Conservation (phyloP, 2,888 invertebrate genomes). For the Tineola bisselliella region DNA sequence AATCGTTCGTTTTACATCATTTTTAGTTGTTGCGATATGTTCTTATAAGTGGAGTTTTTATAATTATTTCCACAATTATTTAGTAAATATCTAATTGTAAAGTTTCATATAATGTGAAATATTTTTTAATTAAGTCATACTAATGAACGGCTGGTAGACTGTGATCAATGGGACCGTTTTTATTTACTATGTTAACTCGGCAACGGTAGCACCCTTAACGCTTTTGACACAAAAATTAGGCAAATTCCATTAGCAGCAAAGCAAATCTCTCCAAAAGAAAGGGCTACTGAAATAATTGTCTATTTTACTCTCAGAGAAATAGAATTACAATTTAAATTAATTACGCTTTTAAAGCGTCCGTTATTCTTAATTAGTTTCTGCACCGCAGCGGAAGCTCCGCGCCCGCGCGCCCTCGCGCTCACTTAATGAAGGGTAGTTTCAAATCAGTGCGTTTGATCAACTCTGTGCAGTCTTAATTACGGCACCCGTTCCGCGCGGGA, state of each 20-base stretch:
- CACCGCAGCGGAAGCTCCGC: slow-evolving; percentile 63
- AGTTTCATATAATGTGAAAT: no score
- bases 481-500: slow-evolving; percentile 65
- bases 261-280: slow-evolving; percentile 62
- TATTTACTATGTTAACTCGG: neutral
- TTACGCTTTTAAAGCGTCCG: slow-evolving; percentile 69
- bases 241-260: slow-evolving; percentile 57
- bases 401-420: slow-evolving; percentile 41
- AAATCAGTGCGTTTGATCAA: slow-evolving; percentile 70
- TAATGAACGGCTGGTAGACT: no score
- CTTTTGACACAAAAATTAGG: slow-evolving; percentile 40
- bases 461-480: slow-evolving; percentile 69
- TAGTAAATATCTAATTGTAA: no score
- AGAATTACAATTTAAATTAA: slow-evolving; percentile 70
- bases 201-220: neutral
- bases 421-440: slow-evolving; percentile 68
- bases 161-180: neutral
- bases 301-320: slow-evolving; percentile 65
- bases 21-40: no score
- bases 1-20: no score
- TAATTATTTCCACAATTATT: no score
- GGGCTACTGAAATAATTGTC: slow-evolving; percentile 68
- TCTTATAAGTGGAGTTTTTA: no score
- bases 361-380: slow-evolving; percentile 69
- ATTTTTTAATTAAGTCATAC: no score